Conservation (phyloP, 2,797 vertebrate genomes). For the Loris lydekkerianus region DNA sequence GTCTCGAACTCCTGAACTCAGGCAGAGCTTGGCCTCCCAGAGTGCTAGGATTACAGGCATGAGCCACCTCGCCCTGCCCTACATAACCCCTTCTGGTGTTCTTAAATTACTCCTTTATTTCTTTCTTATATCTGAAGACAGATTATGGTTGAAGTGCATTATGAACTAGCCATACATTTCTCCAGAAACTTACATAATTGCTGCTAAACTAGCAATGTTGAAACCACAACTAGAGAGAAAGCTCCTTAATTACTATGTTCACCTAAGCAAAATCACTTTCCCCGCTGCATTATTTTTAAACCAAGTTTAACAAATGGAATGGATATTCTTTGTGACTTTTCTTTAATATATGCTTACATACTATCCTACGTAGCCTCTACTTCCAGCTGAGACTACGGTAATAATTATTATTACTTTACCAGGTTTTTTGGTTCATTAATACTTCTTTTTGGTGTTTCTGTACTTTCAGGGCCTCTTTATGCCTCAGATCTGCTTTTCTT, state of each 20-base stretch:
- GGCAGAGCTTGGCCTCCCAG: too few species aligned
- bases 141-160: background rate
- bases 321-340: background rate
- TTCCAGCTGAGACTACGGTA: background rate
- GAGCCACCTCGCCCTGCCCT: too few species aligned
- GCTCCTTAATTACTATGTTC: background rate
- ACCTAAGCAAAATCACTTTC: background rate
- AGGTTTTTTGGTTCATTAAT: slow-evolving; percentile 87
- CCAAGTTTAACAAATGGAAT: slow-evolving; percentile 38
- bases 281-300: slow-evolving; percentile 15
- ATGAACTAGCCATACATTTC: slow-evolving; percentile 20
- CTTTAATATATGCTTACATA: background rate
- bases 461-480: slow-evolving; percentile 93
- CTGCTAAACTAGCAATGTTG: background rate
- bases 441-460: slow-evolving; percentile 92
- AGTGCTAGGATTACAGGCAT: too few species aligned
- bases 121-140: slow-evolving; percentile 8
- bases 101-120: background rate
- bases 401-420: slow-evolving; percentile 85
- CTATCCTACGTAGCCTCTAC: background rate
- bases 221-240: background rate
- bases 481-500: slow-evolving; percentile 92
- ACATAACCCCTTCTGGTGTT: background rate
- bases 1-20: too few species aligned
- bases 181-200: slow-evolving; percentile 12